Conservation (phyloP, 1,140 invertebrate genomes). For the Goniozus legneri region DNA sequence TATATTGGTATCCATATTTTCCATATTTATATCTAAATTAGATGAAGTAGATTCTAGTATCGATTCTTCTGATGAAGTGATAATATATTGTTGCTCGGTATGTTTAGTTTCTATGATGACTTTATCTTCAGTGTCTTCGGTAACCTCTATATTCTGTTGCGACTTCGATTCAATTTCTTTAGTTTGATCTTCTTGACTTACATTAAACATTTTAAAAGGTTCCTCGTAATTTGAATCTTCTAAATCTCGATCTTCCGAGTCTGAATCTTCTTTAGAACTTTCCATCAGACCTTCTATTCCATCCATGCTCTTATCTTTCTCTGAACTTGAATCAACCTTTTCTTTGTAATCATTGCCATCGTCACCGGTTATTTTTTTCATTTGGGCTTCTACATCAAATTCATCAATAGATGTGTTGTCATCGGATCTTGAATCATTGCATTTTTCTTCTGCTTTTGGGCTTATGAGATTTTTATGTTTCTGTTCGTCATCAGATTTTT, state of each 20-base stretch:
- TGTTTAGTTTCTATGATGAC: background rate
- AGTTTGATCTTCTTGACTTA: constrained; percentile 9
- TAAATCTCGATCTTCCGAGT: constrained; percentile 39
- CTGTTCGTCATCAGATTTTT: constrained; percentile 20
- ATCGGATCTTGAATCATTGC: constrained; percentile 23
- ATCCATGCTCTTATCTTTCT: constrained; percentile 46
- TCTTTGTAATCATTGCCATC: constrained; percentile 49
- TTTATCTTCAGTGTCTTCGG: constrained; percentile 2
- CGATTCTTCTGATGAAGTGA: constrained; percentile 29
- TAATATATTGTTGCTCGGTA: background rate
- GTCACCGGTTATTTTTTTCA: constrained; percentile 49
- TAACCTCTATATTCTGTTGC: background rate
- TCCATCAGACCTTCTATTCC: constrained; percentile 51
- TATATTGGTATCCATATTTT: constrained; percentile 30
- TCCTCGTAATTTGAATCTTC: constrained; percentile 32
- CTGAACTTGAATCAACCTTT: constrained; percentile 34
- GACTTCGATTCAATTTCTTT: background rate
- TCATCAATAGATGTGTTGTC: constrained; percentile 44
- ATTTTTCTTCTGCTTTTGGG: background rate
- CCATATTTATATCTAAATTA: constrained; percentile 13
- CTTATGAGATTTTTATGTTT: background rate
- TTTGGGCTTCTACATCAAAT: constrained; percentile 50
- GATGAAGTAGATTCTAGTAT: constrained; percentile 31
- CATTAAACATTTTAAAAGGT: constrained; percentile 29
- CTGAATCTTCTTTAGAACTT: constrained; percentile 50